These are phyloP conservation scores for Halyomorpha halys DNA, from an alignment of 1,140 invertebrate genomes.

Conservation along the genomic window DNA sequence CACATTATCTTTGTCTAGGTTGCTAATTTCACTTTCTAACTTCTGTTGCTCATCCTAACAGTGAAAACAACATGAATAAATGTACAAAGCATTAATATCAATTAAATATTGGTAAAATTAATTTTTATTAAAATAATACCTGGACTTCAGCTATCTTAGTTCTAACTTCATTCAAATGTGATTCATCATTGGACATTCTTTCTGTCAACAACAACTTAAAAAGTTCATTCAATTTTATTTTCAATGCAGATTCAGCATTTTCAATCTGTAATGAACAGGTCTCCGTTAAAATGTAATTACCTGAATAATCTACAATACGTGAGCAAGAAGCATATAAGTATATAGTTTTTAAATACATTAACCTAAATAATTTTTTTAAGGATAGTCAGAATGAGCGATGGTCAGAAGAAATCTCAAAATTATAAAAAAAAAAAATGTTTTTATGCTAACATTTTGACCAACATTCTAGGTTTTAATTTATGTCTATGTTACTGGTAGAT, in stretches of 20 bases:
- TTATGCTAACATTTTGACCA: too few relatives aligned
- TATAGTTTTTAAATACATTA: too few relatives aligned
- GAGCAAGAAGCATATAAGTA: too few relatives aligned
- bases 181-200: neutral
- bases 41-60: slow-evolving; percentile 8
- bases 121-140: neutral
- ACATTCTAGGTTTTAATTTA: too few relatives aligned
- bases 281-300: too few relatives aligned
- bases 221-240: slow-evolving; percentile 32
- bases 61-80: slow-evolving; percentile 12
- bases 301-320: too few relatives aligned
- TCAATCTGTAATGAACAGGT: slow-evolving; percentile 19
- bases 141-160: neutral
- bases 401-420: too few relatives aligned
- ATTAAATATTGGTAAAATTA: neutral
- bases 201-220: slow-evolving; percentile 14
- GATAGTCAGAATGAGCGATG: too few relatives aligned
- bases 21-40: neutral
- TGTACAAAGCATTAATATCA: neutral
- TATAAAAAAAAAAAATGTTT: too few relatives aligned
- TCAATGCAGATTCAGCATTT: slow-evolving; percentile 19
- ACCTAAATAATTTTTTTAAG: too few relatives aligned
- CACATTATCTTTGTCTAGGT: neutral
- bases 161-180: neutral
- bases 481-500: too few relatives aligned